Conservation (phyloP, 2,888 invertebrate species). For the Apodemia duryi region DNA sequence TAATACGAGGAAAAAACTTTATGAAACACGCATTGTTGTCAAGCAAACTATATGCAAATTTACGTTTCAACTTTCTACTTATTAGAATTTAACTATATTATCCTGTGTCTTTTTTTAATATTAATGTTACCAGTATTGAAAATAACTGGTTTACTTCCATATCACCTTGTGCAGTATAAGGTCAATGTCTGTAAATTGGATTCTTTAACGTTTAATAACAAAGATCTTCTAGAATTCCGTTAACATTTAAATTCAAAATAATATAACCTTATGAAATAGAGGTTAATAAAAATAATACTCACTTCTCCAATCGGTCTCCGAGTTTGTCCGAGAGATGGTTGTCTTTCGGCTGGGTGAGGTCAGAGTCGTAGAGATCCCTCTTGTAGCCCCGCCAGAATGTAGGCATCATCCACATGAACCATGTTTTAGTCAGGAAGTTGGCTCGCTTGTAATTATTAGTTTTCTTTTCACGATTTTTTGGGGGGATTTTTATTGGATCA, state of each 20-base stretch:
- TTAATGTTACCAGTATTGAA: background rate
- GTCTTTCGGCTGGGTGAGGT: conserved; percentile 84
- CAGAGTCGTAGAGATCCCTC: conserved; percentile 82
- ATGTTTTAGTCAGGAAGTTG: conserved; percentile 61
- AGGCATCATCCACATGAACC: conserved; percentile 77
- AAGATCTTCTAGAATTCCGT: conserved; percentile 18
- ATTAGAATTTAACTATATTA: background rate
- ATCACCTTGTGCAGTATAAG: conserved; percentile 42
- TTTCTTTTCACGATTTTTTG: conserved; percentile 69
- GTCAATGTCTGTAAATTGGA: conserved; percentile 39
- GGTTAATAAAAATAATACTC: conserved; percentile 40
- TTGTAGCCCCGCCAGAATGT: conserved; percentile 80
- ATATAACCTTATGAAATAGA: background rate
- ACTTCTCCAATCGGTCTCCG: conserved; percentile 82
- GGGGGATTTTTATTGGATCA: conserved; percentile 66
- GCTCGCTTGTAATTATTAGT: conserved; percentile 67
- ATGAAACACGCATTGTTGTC: background rate
- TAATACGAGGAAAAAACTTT: too few species aligned
- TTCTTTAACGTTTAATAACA: conserved; percentile 24
- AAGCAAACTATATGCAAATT: background rate
- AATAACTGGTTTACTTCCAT: conserved; percentile 25
- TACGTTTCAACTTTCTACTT: background rate
- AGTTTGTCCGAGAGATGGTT: conserved; percentile 82
- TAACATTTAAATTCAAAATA: conserved; percentile 16
- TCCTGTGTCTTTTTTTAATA: background rate